Base-by-base conservation (phyloP, 1,140 invertebrate species). In the Drosophila erecta region DNA sequence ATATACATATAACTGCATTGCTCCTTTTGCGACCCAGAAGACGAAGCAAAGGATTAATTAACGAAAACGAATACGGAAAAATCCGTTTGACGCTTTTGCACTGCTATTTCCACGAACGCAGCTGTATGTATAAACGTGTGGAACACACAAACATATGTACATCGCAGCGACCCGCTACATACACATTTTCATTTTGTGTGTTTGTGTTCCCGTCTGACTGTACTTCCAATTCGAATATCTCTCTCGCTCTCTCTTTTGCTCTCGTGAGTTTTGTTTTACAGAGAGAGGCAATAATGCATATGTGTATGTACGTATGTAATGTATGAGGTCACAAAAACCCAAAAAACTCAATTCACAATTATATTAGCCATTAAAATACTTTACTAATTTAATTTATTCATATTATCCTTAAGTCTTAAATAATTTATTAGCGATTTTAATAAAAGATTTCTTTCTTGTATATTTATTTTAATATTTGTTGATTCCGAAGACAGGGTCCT, bases 101-200 rank as follows among this genome's bases (percentile, higher is more conserved):
- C 7, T 30, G 7, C 30, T 30, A 30, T 30, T 30, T 8, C 30
- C 30, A 30, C 8, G 30, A 30, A 30, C 30, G 30, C 30, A 30
- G 30, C 30, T 30, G 30, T 30, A 30, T 2, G 30, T 10, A 30
- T 7, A 30, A 10, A 56, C 64, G 56, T 76, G 44, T 69, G 61
- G 20, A 70, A 66, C 73, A 77, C 64, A 74, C 37, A 41, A 47
- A 49, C 41, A 41, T 15, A 41, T 41, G 15, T 17, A 44, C 41
- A 44, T 44, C 41, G 59, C 56, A 70, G 51, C 46, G 27, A 44
- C 44, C 37, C 55, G 75, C 53, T 86, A 89, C 79, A 89, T 90
- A 89, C 83, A 87, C 79, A 89, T 79, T 85, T 90, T 90, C 77
- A 84, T 85, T 90, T 90, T 90, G 85, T 78, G 76, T 87, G 76